Evolutionary conservation across 2,113 vertebrate genomes (phyloP).

Genomic region (Athene cunicularia): DNA sequence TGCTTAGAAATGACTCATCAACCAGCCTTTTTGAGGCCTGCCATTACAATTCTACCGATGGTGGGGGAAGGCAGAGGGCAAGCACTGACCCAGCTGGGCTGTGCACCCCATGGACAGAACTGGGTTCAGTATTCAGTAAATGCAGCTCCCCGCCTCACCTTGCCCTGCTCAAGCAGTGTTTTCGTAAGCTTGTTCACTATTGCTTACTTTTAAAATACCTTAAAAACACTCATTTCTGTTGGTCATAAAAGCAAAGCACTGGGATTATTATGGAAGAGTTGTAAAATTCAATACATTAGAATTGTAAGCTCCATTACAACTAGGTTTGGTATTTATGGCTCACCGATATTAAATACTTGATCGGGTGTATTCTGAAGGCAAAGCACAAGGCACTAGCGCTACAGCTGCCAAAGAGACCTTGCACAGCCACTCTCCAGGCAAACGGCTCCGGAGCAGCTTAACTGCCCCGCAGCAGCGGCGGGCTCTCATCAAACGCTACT

Average conservation of each 20-base stretch:
- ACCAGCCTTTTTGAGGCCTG: not conserved
- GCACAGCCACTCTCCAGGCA: not conserved
- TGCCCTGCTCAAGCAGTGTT: not conserved
- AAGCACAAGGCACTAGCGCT: not conserved
- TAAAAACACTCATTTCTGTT: not conserved
- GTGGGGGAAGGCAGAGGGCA: not conserved
- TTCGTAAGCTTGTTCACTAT: rapidly evolving
- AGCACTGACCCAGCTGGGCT: rapidly evolving
- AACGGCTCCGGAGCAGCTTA: not conserved
- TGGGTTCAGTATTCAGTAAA: rapidly evolving
- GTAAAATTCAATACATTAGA: not conserved
- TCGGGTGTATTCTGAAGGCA: not conserved
- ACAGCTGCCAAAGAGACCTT: not conserved
- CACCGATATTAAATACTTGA: not conserved
- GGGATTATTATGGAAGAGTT: not conserved
- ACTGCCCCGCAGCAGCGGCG: rapidly evolving
- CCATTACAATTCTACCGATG: not conserved
- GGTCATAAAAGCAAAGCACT: not conserved
- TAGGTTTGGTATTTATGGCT: not conserved
- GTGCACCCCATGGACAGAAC: not conserved
- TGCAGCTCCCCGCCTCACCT: not conserved
- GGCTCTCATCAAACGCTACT: rapidly evolving
- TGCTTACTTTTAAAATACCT: not conserved
- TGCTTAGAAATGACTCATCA: not conserved
- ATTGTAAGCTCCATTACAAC: not conserved